phyloP scores from a whole-genome alignment of 1,140 invertebrate genomes.

The Eriocheir sinensis region DNA sequence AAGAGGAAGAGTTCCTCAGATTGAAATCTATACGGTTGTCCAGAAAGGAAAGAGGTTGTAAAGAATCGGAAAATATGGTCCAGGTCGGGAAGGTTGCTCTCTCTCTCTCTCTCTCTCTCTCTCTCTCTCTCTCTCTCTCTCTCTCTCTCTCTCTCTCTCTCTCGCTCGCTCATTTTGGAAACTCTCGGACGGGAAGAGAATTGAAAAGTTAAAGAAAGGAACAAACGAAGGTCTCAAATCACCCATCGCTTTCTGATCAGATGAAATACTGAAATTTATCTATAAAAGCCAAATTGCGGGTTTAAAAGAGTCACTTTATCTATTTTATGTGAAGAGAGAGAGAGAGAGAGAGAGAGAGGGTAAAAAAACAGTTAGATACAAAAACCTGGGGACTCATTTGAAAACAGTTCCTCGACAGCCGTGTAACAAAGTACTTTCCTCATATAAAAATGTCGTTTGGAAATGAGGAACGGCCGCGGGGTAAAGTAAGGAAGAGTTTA shows the following conservation, averaged over 20 bases:
- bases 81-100: neutral
- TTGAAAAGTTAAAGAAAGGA: too few relatives aligned
- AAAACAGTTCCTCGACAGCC: neutral
- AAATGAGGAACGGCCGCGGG: neutral
- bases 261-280: too few relatives aligned
- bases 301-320: too few relatives aligned
- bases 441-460: neutral
- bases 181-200: too few relatives aligned
- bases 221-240: too few relatives aligned
- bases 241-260: too few relatives aligned
- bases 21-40: slow-evolving; percentile 66
- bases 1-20: slow-evolving; percentile 46
- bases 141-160: slow-evolving; percentile 20
- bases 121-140: slow-evolving; percentile 22
- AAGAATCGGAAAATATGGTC: slow-evolving; percentile 63
- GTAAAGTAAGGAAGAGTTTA: slow-evolving; percentile 25
- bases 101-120: slow-evolving; percentile 22
- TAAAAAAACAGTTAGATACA: neutral
- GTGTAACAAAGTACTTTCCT: neutral
- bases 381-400: neutral
- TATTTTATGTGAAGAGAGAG: too few relatives aligned
- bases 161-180: too few relatives aligned
- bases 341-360: too few relatives aligned
- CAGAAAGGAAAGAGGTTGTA: slow-evolving; percentile 60
- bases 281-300: too few relatives aligned